phyloP scores from a whole-genome alignment of 2,113 vertebrate species.

The Microcebus ravelobensis region DNA sequence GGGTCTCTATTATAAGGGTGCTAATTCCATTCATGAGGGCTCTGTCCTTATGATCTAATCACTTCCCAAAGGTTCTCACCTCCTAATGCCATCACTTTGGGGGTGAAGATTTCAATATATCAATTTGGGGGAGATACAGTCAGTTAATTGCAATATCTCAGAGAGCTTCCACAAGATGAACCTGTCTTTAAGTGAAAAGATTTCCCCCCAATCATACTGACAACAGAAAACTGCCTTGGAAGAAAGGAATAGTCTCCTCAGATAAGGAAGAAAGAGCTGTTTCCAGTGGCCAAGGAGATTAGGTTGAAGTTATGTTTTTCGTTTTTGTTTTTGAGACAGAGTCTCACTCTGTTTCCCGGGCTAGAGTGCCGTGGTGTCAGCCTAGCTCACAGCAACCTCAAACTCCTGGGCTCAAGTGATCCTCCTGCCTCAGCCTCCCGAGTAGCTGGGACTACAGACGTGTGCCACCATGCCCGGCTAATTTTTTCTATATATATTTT shows the following conservation, averaged over 20 bases:
- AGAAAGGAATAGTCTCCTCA: background rate
- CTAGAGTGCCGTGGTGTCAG: too few species aligned
- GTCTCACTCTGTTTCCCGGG: too few species aligned
- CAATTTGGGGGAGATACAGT: background rate
- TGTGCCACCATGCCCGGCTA: too few species aligned
- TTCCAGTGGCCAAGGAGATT: background rate
- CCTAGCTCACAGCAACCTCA: too few species aligned
- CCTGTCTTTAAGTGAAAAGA: constrained; percentile 83
- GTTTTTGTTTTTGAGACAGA: too few species aligned
- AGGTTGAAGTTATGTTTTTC: background rate
- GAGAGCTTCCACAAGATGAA: constrained; percentile 84
- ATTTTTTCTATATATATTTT: too few species aligned
- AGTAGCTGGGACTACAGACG: too few species aligned
- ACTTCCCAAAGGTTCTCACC: background rate
- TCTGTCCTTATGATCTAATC: background rate
- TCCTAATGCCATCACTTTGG: background rate
- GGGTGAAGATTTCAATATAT: background rate
- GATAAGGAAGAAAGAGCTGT: background rate
- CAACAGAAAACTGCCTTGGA: constrained; percentile 81
- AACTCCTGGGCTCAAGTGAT: too few species aligned
- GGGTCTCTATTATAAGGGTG: background rate
- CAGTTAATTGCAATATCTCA: constrained; percentile 31
- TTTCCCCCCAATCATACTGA: constrained; percentile 80
- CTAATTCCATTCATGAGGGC: background rate
- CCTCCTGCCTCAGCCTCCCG: too few species aligned